Conservation (phyloP, 2,113 vertebrate genomes). For the Aegithalos caudatus region DNA sequence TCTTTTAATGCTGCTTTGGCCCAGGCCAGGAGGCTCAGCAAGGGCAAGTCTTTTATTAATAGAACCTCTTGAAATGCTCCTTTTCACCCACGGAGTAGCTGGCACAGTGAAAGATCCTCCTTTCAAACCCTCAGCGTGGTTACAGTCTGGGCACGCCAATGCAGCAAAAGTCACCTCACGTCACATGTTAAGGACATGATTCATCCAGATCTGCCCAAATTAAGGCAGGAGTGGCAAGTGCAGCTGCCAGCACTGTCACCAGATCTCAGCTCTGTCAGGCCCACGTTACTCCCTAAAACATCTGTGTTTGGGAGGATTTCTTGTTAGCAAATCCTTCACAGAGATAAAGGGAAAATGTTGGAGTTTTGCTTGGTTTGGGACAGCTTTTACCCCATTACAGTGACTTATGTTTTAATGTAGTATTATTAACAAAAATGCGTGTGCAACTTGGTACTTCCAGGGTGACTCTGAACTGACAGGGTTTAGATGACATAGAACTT, state of each 20-base stretch:
- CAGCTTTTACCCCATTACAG: background rate
- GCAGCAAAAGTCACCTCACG: background rate
- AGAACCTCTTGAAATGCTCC: background rate
- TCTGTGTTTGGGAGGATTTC: constrained; percentile 35
- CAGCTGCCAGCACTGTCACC: constrained; percentile 54
- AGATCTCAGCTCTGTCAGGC: constrained; percentile 31
- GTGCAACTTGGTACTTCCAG: background rate
- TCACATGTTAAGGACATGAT: background rate
- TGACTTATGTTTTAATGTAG: fast-evolving
- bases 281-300: constrained; percentile 47
- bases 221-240: constrained; percentile 5
- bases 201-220: constrained; percentile 12
- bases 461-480: background rate
- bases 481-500: background rate
- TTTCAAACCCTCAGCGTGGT: background rate
- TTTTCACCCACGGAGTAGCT: background rate
- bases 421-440: background rate
- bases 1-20: constrained; percentile 60
- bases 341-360: background rate
- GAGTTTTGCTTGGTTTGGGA: background rate
- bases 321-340: background rate
- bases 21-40: background rate
- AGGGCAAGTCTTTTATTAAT: constrained; percentile 46
- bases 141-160: background rate
- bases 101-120: background rate